Evolutionary conservation across 2,888 invertebrate species (phyloP), one percentile per base, ranked within the genome.

Genomic region (Dryobota labecula): DNA sequence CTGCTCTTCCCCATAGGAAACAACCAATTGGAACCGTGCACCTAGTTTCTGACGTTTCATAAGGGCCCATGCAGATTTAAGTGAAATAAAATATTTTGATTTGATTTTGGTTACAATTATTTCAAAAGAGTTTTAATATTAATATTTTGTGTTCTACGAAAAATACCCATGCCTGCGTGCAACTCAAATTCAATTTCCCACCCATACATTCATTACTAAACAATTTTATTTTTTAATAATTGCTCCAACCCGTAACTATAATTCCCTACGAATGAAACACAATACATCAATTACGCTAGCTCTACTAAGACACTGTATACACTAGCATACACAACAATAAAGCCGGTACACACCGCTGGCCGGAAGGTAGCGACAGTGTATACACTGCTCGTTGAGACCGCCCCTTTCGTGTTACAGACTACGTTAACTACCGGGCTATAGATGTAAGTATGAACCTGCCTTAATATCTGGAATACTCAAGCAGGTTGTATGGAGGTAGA

Each of bases 351-450:
- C 67, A 83, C 76, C 78, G 33, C 68, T 74, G 70, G 69, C 70
- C 75, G 70, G 78, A 83, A 83, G 85, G 82, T 84, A 81, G 82
- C 80, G 84, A 87, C 84, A 78, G 84, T 86, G 87, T 87, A 82
- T 84, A 86, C 84, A 87, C 74, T 64, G 80, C 82, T 86, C 84
- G 84, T 84, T 77, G 84, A 86, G 82, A 85, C 89, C 92, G 91
- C 92, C 92, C 90, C 88, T 92, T 92, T 86, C 92, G 75, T 92
- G 92, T 92, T 86, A 86, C 84, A 78, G 83, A 70, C 84, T 77
- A 84, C 84, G 83, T 84, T 89, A 88, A 85, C 87, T 83, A 86
- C 83, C 61, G 33, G 27, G 53, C 70, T 61, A 60, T 80, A 80
- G 67, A 65, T 76, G 83, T 83, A 75, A 82, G 83, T 86, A 85